phyloP scores from a whole-genome alignment of 2,797 vertebrate genomes.

The Momotus momota region DNA sequence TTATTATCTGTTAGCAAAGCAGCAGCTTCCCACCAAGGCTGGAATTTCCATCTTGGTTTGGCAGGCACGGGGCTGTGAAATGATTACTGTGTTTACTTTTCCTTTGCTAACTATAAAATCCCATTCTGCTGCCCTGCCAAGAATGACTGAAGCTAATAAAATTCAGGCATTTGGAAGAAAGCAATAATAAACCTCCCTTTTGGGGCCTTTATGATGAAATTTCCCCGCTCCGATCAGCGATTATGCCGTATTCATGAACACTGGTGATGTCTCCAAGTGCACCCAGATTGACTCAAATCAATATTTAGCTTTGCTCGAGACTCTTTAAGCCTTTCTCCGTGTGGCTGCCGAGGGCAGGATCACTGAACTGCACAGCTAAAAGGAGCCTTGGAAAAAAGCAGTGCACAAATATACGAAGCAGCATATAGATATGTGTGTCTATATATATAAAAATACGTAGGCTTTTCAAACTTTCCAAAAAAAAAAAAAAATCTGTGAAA shows the following conservation, averaged over 20 bases:
- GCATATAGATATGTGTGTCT: background rate
- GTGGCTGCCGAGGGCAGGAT: slow-evolving; percentile 30
- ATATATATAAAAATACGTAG: background rate
- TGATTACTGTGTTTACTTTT: slow-evolving; percentile 73
- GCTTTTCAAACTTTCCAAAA: background rate
- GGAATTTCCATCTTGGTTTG: slow-evolving; percentile 72
- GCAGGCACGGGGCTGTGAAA: slow-evolving; percentile 65
- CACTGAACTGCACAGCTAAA: background rate
- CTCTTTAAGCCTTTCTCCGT: background rate
- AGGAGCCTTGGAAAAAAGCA: slow-evolving; percentile 10
- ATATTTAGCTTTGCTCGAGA: slow-evolving; percentile 56
- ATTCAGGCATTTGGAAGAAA: slow-evolving; percentile 72
- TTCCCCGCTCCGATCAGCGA: slow-evolving; percentile 65
- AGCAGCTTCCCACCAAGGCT: slow-evolving; percentile 69
- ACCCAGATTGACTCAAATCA: slow-evolving; percentile 66
- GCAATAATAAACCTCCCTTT: slow-evolving; percentile 73
- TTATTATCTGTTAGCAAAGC: slow-evolving; percentile 67
- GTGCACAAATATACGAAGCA: background rate
- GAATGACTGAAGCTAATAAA: slow-evolving; percentile 75
- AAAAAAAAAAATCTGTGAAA: background rate
- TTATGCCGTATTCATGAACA: slow-evolving; percentile 69
- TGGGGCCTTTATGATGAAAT: slow-evolving; percentile 75
- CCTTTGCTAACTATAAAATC: slow-evolving; percentile 75
- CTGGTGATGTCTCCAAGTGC: slow-evolving; percentile 57
- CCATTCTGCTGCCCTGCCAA: slow-evolving; percentile 72